Evolutionary conservation across 2,113 vertebrate genomes (phyloP).

Genomic region (Sialia sialis): DNA sequence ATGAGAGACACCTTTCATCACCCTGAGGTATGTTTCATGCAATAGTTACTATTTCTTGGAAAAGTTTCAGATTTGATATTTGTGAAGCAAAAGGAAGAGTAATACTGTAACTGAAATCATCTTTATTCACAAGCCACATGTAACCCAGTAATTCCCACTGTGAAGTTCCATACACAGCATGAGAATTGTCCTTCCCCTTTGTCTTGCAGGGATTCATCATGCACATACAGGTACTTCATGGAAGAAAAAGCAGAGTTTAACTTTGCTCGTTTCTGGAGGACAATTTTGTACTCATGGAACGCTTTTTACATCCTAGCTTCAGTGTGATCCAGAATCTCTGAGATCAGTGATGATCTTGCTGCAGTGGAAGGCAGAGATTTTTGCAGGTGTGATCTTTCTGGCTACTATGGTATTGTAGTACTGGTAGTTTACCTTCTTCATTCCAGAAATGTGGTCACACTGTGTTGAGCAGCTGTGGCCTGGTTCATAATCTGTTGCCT

Average conservation of each 20-base stretch:
- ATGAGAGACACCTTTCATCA: neutral
- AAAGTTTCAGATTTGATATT: neutral
- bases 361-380: neutral
- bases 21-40: constrained; percentile 6
- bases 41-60: neutral
- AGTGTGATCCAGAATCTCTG: neutral
- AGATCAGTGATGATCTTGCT: neutral
- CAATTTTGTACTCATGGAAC: neutral
- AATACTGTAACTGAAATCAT: constrained; percentile 5
- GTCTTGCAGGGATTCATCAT: neutral
- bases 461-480: neutral
- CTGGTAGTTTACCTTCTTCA: neutral
- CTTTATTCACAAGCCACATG: constrained; percentile 52
- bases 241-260: neutral
- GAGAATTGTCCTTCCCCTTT: neutral
- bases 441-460: neutral
- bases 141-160: constrained; percentile 6
- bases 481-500: neutral
- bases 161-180: neutral
- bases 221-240: neutral
- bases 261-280: neutral
- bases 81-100: constrained; percentile 33
- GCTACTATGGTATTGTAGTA: neutral
- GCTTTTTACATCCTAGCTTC: neutral
- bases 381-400: neutral